Conservation (phyloP, 2,888 invertebrate species). For the Nesidiocoris tenuis region DNA sequence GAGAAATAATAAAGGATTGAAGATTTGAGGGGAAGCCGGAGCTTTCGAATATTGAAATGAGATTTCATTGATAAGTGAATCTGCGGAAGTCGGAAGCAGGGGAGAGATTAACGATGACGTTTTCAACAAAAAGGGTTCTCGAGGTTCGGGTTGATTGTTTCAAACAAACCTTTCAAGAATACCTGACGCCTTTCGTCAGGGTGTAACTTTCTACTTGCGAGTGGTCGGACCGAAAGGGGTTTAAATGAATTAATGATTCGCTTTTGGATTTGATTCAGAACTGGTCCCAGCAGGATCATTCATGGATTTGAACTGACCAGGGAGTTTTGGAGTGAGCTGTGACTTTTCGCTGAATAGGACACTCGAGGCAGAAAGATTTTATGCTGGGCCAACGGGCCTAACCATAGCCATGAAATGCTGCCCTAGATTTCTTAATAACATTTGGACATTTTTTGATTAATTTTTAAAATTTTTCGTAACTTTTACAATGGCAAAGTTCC, state of each 20-base stretch:
- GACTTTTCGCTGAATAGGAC: too few relatives aligned
- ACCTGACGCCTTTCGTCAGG: neutral
- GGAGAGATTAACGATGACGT: slow-evolving; percentile 35
- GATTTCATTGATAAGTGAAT: slow-evolving; percentile 27
- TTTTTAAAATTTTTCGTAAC: too few relatives aligned
- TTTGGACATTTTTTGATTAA: too few relatives aligned
- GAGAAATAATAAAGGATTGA: neutral
- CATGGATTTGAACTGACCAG: too few relatives aligned
- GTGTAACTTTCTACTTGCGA: neutral
- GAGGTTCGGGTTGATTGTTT: neutral
- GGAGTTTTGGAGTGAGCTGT: too few relatives aligned
- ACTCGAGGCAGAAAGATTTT: too few relatives aligned
- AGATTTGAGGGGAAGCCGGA: neutral
- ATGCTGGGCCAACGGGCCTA: too few relatives aligned
- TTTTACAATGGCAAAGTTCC: too few relatives aligned
- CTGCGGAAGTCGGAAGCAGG: slow-evolving; percentile 4
- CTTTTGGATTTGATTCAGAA: neutral
- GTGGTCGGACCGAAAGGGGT: slow-evolving; percentile 5
- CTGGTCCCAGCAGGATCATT: slow-evolving; percentile 7
- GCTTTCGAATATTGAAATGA: slow-evolving; percentile 27
- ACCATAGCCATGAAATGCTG: too few relatives aligned
- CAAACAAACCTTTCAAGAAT: slow-evolving; percentile 22
- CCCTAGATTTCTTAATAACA: too few relatives aligned
- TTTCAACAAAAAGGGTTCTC: slow-evolving; percentile 4
- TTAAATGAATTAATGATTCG: slow-evolving; percentile 29